Conservation (phyloP, 2,797 vertebrate genomes). For the Manis pentadactyla region DNA sequence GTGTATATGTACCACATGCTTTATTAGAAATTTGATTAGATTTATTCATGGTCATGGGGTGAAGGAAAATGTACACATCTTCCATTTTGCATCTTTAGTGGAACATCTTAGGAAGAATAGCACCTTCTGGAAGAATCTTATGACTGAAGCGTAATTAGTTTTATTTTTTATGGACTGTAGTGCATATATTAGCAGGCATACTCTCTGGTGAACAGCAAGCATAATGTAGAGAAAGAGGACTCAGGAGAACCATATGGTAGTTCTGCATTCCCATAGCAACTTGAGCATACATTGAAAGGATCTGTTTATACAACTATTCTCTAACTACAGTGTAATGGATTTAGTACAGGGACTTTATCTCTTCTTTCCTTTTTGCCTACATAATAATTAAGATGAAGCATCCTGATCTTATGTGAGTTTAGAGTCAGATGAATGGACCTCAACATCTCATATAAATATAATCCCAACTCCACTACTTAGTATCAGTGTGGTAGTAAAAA, state of each 20-base stretch:
- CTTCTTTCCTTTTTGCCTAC: neutral
- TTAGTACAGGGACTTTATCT: conserved; percentile 19
- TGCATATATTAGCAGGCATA: conserved; percentile 70
- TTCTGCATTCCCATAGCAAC: conserved; percentile 73
- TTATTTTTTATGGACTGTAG: conserved; percentile 69
- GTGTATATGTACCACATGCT: too few relatives aligned
- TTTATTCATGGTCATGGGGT: neutral
- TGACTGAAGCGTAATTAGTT: conserved; percentile 74
- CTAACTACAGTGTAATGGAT: neutral
- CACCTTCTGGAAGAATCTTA: conserved; percentile 57
- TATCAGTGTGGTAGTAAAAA: neutral
- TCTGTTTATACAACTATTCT: conserved; percentile 61
- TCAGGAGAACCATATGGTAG: conserved; percentile 65
- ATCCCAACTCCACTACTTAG: neutral
- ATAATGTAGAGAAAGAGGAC: conserved; percentile 51
- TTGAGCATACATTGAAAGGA: conserved; percentile 42
- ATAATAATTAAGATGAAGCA: neutral
- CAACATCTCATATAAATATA: neutral
- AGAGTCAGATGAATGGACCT: neutral
- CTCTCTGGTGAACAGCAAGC: conserved; percentile 62
- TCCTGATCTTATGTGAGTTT: neutral
- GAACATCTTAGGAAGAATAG: neutral
- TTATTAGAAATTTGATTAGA: conserved; percentile 26
- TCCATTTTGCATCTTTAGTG: neutral
- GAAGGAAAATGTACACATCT: neutral